Conservation (phyloP, 2,113 vertebrate genomes). For the Callorhinus ursinus region DNA sequence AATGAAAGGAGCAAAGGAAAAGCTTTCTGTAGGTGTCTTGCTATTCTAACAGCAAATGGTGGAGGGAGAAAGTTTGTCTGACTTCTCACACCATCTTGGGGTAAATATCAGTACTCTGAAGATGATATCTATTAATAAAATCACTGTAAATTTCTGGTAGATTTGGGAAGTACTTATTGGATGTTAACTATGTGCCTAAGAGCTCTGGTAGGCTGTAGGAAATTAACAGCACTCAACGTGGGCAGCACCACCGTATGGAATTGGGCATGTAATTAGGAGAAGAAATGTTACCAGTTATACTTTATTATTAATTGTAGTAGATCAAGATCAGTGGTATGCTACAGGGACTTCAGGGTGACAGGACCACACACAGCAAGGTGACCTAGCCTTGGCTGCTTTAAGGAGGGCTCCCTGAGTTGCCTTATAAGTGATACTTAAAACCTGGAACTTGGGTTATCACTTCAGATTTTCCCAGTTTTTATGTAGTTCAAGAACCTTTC, state of each 20-base stretch:
- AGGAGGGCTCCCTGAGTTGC: neutral
- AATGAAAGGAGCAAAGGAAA: neutral
- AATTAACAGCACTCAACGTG: neutral
- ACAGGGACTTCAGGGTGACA: neutral
- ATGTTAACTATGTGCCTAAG: neutral
- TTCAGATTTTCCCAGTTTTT: neutral
- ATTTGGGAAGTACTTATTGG: neutral
- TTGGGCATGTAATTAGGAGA: neutral
- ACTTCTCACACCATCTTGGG: neutral
- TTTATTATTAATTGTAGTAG: neutral
- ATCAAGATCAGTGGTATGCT: neutral
- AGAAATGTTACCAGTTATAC: rapidly evolving
- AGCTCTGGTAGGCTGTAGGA: rapidly evolving
- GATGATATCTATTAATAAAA: neutral
- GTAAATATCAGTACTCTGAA: neutral
- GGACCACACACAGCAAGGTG: neutral
- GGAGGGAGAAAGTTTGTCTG: neutral
- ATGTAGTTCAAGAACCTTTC: neutral
- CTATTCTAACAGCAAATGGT: neutral
- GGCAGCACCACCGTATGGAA: too few species aligned
- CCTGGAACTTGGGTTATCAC: rapidly evolving
- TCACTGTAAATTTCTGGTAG: neutral
- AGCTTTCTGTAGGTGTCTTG: neutral
- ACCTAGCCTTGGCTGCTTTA: neutral
- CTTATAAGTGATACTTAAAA: neutral